Conservation (phyloP, 1,140 invertebrate genomes). For the Drosophila busckii region DNA sequence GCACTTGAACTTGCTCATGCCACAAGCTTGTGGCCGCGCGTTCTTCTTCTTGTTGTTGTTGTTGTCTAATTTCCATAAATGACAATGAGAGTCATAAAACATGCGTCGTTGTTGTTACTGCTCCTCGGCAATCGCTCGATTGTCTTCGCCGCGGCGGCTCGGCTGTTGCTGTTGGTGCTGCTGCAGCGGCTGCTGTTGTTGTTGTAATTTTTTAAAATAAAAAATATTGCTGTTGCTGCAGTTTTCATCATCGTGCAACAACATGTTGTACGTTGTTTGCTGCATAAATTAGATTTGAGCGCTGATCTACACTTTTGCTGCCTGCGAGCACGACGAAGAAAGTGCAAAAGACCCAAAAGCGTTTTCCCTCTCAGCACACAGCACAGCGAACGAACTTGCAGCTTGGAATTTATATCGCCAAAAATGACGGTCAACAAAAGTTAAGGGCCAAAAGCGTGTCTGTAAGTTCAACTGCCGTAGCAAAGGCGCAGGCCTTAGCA, state of each 20-base stretch:
- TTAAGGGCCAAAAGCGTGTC: constrained; percentile 78
- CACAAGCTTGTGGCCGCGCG: neutral
- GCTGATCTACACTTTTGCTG: constrained; percentile 72
- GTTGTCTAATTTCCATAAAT: constrained; percentile 77
- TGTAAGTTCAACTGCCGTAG: constrained; percentile 71
- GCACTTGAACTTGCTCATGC: neutral
- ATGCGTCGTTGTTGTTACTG: constrained; percentile 75
- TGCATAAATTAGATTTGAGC: constrained; percentile 75
- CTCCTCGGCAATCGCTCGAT: constrained; percentile 39
- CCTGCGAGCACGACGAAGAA: constrained; percentile 50
- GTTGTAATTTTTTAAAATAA: constrained; percentile 49
- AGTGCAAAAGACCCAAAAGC: constrained; percentile 65
- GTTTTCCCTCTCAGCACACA: constrained; percentile 46
- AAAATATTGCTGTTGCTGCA: constrained; percentile 49
- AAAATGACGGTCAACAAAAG: constrained; percentile 77
- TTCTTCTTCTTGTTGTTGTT: constrained; percentile 10
- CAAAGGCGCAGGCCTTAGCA: constrained; percentile 47
- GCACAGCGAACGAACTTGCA: constrained; percentile 1
- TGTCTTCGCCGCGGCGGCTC: constrained; percentile 36
- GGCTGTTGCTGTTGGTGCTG: constrained; percentile 6
- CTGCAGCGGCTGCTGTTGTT: neutral
- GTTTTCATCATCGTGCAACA: constrained; percentile 69
- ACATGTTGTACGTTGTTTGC: constrained; percentile 61
- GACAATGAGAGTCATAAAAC: constrained; percentile 78
- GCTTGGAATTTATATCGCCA: constrained; percentile 64